Evolutionary conservation across 2,888 invertebrate genomes (phyloP).

Genomic region (Rotaria sp.): DNA sequence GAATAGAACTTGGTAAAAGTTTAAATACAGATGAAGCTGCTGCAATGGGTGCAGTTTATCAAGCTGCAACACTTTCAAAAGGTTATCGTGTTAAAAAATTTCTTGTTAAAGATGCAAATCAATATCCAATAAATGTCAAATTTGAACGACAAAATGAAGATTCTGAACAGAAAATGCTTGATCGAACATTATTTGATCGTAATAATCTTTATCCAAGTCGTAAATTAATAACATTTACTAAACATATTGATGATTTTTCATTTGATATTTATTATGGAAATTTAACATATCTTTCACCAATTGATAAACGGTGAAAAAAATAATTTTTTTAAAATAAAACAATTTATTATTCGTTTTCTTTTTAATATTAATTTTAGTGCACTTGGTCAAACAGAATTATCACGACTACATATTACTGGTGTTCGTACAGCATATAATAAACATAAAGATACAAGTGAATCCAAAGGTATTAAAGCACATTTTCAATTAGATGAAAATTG

Average conservation of each 20-base stretch:
- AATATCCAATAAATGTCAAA: constrained; percentile 72
- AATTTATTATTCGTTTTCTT: not conserved
- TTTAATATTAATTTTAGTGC: constrained; percentile 54
- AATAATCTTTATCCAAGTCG: constrained; percentile 31
- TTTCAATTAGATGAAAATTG: constrained; percentile 91
- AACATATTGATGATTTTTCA: constrained; percentile 78
- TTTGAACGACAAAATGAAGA: constrained; percentile 58
- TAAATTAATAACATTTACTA: constrained; percentile 94
- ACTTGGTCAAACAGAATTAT: constrained; percentile 69
- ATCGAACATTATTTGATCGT: constrained; percentile 31
- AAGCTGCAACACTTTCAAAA: constrained; percentile 83
- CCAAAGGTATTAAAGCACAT: constrained; percentile 79
- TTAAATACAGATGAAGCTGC: constrained; percentile 97
- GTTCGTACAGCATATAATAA: constrained; percentile 36
- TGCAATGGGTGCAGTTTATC: constrained; percentile 82
- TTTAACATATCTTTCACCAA: constrained; percentile 59
- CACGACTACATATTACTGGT: constrained; percentile 56
- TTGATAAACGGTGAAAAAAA: constrained; percentile 46
- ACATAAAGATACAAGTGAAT: constrained; percentile 46
- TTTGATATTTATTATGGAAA: constrained; percentile 87
- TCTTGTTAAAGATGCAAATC: constrained; percentile 80
- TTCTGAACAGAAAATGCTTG: not conserved
- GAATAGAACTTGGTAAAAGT: constrained; percentile 70
- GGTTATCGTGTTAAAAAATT: constrained; percentile 95
- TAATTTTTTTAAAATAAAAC: not conserved